phyloP scores from a whole-genome alignment of 2,888 invertebrate species.

The Cheilosia scutellata region DNA sequence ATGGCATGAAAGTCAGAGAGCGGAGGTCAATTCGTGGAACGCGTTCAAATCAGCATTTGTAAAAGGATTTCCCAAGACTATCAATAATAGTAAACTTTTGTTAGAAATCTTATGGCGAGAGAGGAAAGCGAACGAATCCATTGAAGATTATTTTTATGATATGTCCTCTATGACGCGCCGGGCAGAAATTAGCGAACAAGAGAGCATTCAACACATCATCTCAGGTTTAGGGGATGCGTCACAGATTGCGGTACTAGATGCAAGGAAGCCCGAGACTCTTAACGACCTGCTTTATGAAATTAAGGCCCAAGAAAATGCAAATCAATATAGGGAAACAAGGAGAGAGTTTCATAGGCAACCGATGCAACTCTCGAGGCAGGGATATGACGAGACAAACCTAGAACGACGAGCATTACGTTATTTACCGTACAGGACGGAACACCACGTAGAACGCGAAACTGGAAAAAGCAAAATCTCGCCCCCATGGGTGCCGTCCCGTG shows the following conservation, averaged over 20 bases:
- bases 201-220: constrained; percentile 19
- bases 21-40: neutral
- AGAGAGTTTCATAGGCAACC: neutral
- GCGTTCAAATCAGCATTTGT: neutral
- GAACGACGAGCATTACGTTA: neutral
- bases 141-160: constrained; percentile 18
- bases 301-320: constrained; percentile 14
- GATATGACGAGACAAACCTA: neutral
- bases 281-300: constrained; percentile 14
- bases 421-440: neutral
- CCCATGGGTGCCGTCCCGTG: neutral
- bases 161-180: constrained; percentile 17
- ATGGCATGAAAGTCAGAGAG: neutral
- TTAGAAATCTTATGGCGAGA: constrained; percentile 2
- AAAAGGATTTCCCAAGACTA: neutral
- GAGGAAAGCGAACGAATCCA: neutral
- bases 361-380: neutral
- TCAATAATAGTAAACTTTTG: neutral
- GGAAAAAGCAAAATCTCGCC: neutral
- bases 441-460: neutral
- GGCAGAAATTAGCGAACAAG: neutral
- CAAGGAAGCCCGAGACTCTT: constrained; percentile 11
- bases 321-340: constrained; percentile 20
- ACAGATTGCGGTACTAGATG: constrained; percentile 8
- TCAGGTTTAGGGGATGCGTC: neutral